These are phyloP conservation scores for Gephyroberyx darwinii DNA, from an alignment of 2,797 vertebrate genomes.

Conservation along the genomic window DNA sequence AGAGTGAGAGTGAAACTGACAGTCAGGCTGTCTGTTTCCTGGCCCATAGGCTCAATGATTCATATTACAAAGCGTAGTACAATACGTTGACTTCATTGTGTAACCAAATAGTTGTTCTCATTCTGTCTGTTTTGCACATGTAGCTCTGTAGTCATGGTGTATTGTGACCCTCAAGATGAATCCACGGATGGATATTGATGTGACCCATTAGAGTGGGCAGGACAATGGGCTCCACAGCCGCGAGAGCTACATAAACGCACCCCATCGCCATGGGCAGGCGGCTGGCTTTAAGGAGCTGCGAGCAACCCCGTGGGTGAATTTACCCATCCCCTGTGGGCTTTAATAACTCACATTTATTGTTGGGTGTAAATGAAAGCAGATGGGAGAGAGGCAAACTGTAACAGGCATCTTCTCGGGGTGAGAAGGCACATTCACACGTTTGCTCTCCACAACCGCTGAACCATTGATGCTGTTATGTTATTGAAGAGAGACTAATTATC, in stretches of 20 bases:
- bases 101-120: conserved; percentile 64
- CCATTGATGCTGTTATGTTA: conserved; percentile 37
- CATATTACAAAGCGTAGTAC: conserved; percentile 68
- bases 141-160: conserved; percentile 51
- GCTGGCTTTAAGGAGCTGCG: conserved; percentile 53
- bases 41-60: conserved; percentile 58
- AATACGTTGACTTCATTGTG: conserved; percentile 64
- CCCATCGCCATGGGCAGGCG: conserved; percentile 35
- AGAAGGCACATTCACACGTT: conserved; percentile 13
- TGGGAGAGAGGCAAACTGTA: conserved; percentile 52
- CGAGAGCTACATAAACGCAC: conserved; percentile 41
- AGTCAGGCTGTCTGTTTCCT: conserved; percentile 70
- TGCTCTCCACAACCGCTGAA: conserved; percentile 44
- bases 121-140: conserved; percentile 65
- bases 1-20: conserved; percentile 68
- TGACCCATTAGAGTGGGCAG: conserved; percentile 24
- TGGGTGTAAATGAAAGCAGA: conserved; percentile 71
- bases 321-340: conserved; percentile 53
- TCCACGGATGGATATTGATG: conserved; percentile 42
- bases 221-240: conserved; percentile 28
- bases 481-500: conserved; percentile 54
- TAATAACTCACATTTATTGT: conserved; percentile 61
- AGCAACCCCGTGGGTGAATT: conserved; percentile 55
- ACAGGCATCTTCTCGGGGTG: conserved; percentile 28
- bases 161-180: conserved; percentile 46